Percentiles rank a stretch among this genome's conserved stretches.
Conservation (phyloP, 2,113 vertebrate genomes). For the Sisor rabdophorus region DNA sequence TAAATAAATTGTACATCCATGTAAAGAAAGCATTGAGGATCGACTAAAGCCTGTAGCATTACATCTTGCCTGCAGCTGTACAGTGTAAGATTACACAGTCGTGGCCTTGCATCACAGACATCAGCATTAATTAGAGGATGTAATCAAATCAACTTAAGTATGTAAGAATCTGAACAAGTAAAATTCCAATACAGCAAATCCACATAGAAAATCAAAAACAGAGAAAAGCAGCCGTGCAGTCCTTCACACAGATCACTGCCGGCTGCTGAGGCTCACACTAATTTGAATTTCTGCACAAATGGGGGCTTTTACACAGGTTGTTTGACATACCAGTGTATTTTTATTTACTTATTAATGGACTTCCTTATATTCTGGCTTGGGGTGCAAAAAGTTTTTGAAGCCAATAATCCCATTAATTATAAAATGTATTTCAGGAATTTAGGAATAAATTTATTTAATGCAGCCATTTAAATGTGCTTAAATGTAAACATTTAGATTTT, state of each 20-base stretch:
- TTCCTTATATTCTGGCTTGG: background rate
- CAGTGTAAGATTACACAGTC: background rate
- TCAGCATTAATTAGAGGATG: conserved; percentile 28
- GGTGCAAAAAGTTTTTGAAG: background rate
- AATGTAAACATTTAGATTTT: background rate
- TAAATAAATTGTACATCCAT: too few relatives aligned
- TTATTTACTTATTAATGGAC: background rate
- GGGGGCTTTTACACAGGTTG: background rate
- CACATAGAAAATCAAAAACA: background rate
- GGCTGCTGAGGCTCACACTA: background rate
- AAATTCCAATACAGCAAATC: background rate
- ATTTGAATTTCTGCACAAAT: background rate
- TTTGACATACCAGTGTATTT: background rate
- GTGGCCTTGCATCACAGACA: background rate
- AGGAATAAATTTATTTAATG: background rate
- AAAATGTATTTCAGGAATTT: background rate
- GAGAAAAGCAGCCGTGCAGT: background rate
- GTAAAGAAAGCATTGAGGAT: background rate
- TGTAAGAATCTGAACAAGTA: conserved; percentile 23
- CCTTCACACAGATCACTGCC: background rate
- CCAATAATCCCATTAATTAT: background rate
- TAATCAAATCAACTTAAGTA: conserved; percentile 23
- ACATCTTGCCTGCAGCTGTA: background rate
- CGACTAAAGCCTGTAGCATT: background rate
- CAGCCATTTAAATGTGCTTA: background rate